phyloP scores from a whole-genome alignment of 2,797 vertebrate genomes.

The Spatula versicolor region DNA sequence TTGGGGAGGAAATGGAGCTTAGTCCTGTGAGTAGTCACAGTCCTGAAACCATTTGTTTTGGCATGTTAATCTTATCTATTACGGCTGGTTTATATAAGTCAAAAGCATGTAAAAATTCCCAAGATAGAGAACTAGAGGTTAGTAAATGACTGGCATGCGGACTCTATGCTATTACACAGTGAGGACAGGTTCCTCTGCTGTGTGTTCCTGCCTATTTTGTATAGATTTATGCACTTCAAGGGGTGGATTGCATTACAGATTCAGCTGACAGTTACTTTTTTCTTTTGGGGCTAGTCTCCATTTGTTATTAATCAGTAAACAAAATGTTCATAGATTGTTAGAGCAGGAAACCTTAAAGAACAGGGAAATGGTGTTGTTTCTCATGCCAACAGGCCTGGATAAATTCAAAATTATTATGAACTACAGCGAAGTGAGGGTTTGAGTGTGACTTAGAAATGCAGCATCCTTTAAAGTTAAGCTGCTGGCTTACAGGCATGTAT shows the following conservation, averaged over 20 bases:
- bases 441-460: not conserved
- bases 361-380: not conserved
- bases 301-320: not conserved
- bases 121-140: not conserved
- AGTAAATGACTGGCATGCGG: not conserved
- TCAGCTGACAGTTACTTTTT: not conserved
- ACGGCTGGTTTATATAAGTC: no score
- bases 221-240: not conserved
- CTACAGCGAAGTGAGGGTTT: not conserved
- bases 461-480: not conserved
- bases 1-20: not conserved
- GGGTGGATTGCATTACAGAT: not conserved
- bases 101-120: not conserved
- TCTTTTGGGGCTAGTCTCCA: rapidly evolving
- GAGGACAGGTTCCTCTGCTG: not conserved
- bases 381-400: not conserved
- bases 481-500: rapidly evolving
- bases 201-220: not conserved
- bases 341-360: not conserved
- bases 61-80: not conserved
- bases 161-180: rapidly evolving
- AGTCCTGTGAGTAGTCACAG: not conserved
- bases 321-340: not conserved
- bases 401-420: not conserved
- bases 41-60: not conserved